phyloP scores from a whole-genome alignment of 2,113 vertebrate species.

The Todiramphus chloris region DNA sequence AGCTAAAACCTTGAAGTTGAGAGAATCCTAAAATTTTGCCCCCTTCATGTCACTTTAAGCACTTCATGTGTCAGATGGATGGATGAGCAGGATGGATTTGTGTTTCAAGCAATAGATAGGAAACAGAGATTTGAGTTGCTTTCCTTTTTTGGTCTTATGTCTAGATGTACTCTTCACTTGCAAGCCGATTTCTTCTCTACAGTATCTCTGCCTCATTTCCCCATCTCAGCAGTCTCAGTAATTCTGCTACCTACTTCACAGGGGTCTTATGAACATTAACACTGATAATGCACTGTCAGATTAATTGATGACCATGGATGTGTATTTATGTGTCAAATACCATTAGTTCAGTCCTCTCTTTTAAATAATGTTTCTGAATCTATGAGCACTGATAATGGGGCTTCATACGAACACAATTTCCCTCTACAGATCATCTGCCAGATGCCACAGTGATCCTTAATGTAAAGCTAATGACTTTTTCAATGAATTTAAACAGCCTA shows the following conservation, averaged over 20 bases:
- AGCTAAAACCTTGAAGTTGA: not conserved
- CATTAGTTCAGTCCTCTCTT: not conserved
- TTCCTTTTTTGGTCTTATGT: not conserved
- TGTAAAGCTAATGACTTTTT: conserved; percentile 38
- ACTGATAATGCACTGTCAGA: not conserved
- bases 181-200: not conserved
- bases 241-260: not conserved
- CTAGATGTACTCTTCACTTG: not conserved
- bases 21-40: not conserved
- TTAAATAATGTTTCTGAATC: conserved; percentile 14
- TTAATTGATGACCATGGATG: not conserved
- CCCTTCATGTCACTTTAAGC: not conserved
- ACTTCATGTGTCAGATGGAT: not conserved
- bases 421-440: conserved; percentile 15
- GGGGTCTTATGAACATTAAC: not conserved
- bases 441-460: conserved; percentile 12
- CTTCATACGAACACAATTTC: not conserved
- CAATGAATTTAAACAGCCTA: not conserved
- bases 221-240: not conserved
- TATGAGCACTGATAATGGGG: not conserved
- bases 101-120: not conserved
- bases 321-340: conserved; percentile 8
- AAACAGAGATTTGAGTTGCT: not conserved
- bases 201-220: not conserved
- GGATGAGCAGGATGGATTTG: not conserved